Percentiles rank a stretch among this genome's conserved stretches.
Evolutionary conservation across 2,797 vertebrate genomes (phyloP).

Genomic region (Busarellus nigricollis): DNA sequence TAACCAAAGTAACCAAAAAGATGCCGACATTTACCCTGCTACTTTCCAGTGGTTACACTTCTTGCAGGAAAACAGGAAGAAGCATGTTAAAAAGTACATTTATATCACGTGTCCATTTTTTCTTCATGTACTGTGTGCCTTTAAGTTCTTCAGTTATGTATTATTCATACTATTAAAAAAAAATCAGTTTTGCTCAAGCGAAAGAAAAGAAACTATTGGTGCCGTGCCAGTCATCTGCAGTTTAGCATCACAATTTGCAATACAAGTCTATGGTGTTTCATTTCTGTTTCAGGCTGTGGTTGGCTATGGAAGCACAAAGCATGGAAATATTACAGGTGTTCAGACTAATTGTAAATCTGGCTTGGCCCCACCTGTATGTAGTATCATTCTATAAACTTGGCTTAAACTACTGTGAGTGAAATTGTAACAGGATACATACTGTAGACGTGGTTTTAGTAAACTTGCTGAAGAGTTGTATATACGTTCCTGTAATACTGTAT

Average conservation of each 20-base stretch:
- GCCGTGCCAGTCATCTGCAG: neutral
- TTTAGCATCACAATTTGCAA: neutral
- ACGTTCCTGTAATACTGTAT: neutral
- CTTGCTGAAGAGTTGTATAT: neutral
- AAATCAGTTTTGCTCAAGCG: neutral
- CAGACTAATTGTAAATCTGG: neutral
- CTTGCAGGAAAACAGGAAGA: neutral
- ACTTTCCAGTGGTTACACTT: neutral
- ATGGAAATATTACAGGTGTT: conserved; percentile 3
- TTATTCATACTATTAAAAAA: conserved; percentile 9
- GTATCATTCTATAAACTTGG: neutral
- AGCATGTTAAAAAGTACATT: neutral
- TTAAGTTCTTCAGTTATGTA: neutral
- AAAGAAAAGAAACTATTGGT: neutral
- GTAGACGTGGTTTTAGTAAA: neutral
- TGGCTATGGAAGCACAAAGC: neutral
- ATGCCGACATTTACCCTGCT: neutral
- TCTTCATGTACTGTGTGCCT: neutral
- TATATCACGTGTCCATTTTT: neutral
- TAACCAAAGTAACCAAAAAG: neutral
- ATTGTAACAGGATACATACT: neutral
- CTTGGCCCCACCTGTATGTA: neutral
- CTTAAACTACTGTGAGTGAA: neutral
- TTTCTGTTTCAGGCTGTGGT: neutral
- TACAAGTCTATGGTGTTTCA: neutral